Evolutionary conservation across 2,888 invertebrate species (phyloP).

Genomic region (Allophyes oxyacanthae): DNA sequence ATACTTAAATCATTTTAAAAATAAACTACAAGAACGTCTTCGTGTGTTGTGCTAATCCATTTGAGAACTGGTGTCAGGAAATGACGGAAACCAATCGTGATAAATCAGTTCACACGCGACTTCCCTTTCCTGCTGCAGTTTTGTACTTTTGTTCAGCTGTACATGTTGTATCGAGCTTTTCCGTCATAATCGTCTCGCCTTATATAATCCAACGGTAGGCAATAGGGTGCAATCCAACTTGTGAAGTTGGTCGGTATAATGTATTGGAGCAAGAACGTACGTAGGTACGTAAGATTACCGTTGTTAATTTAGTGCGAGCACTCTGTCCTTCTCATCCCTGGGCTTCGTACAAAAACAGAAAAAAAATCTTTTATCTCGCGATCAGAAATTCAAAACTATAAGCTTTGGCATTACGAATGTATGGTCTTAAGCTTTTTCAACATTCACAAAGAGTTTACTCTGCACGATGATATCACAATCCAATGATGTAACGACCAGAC

Average conservation of each 20-base stretch:
- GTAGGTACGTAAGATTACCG: too few species aligned
- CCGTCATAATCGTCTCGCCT: constrained; percentile 6
- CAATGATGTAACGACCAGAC: constrained; percentile 48
- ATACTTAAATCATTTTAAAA: constrained; percentile 40
- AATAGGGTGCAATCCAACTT: too few species aligned
- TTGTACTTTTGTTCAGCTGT: constrained; percentile 12
- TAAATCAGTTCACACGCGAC: constrained; percentile 47
- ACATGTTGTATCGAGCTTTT: constrained; percentile 19
- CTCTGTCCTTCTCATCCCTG: too few species aligned
- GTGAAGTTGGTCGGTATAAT: too few species aligned
- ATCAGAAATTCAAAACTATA: too few species aligned
- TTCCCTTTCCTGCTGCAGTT: constrained; percentile 22
- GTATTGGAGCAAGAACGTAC: too few species aligned
- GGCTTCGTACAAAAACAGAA: too few species aligned
- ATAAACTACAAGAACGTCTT: constrained; percentile 30
- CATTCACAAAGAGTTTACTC: constrained; percentile 22
- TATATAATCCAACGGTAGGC: background rate
- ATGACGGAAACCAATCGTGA: constrained; percentile 36
- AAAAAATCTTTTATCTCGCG: too few species aligned
- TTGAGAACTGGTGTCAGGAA: constrained; percentile 34
- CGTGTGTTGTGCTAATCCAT: constrained; percentile 41
- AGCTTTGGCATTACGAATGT: too few species aligned
- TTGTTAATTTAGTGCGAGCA: too few species aligned
- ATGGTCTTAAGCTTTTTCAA: constrained; percentile 12
- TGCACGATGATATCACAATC: constrained; percentile 43